Evolutionary conservation across 2,113 vertebrate species (phyloP).

Genomic region (Carollia perspicillata): DNA sequence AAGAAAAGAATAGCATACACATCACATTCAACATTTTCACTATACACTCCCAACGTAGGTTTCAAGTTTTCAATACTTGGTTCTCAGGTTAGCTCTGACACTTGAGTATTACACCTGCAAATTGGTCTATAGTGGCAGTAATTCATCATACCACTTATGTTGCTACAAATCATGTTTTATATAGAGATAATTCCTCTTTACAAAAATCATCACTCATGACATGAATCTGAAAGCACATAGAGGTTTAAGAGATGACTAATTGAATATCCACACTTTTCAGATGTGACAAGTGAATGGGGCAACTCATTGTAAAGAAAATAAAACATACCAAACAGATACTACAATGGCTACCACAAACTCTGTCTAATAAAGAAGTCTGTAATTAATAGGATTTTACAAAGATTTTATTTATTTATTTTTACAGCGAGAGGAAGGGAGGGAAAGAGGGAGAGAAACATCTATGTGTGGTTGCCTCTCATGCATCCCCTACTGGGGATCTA

Average conservation of each 20-base stretch:
- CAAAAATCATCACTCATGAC: not conserved
- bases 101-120: not conserved
- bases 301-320: not conserved
- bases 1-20: not conserved
- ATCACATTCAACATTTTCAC: not conserved
- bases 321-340: not conserved
- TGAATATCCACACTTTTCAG: not conserved
- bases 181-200: slow-evolving; percentile 1
- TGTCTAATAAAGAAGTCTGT: not conserved
- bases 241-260: not conserved
- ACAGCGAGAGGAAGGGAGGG: too few relatives aligned
- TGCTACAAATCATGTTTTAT: not conserved
- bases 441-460: too few relatives aligned
- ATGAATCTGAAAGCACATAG: not conserved
- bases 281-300: not conserved
- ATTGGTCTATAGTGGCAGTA: not conserved
- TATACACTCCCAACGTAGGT: not conserved
- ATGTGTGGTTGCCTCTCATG: too few relatives aligned
- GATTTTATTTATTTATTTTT: too few relatives aligned
- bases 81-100: slow-evolving; percentile 24
- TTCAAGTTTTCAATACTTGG: not conserved
- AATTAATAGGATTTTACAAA: not conserved
- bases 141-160: not conserved
- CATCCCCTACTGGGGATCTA: too few relatives aligned
- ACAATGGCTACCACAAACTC: not conserved